These are phyloP conservation scores for Propithecus perrieri DNA, from an alignment of 2,797 vertebrate genomes.

Conservation along the genomic window DNA sequence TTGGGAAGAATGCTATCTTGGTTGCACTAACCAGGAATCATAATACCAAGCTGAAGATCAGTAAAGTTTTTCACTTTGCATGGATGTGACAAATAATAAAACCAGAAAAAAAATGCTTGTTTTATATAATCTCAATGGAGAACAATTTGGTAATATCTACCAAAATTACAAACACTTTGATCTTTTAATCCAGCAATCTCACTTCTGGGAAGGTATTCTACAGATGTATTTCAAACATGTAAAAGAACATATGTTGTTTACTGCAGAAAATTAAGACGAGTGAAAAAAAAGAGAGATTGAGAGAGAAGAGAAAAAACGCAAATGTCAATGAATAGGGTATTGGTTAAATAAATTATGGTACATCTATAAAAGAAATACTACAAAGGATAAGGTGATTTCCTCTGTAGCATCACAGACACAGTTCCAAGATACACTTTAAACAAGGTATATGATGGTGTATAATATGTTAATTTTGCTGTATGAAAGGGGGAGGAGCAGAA, in stretches of 20 bases:
- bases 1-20: neutral
- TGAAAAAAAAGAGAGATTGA: neutral
- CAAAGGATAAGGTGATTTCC: neutral
- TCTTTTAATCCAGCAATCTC: conserved; percentile 26
- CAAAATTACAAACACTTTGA: neutral
- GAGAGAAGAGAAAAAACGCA: neutral
- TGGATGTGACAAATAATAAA: neutral
- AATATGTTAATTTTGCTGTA: neutral
- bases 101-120: neutral
- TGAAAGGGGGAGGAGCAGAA: neutral
- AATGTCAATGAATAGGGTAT: neutral
- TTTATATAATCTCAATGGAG: neutral
- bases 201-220: neutral
- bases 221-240: neutral
- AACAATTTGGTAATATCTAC: conserved; percentile 1
- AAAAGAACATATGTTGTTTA: conserved; percentile 12
- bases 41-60: neutral
- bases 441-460: neutral
- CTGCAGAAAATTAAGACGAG: neutral
- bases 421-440: neutral
- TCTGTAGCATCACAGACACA: neutral
- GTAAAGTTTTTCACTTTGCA: neutral
- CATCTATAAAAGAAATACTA: neutral
- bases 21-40: neutral
- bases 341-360: neutral